Evolutionary conservation across 2,797 vertebrate genomes (phyloP).

Genomic region (Hypotaenidia philippensis): DNA sequence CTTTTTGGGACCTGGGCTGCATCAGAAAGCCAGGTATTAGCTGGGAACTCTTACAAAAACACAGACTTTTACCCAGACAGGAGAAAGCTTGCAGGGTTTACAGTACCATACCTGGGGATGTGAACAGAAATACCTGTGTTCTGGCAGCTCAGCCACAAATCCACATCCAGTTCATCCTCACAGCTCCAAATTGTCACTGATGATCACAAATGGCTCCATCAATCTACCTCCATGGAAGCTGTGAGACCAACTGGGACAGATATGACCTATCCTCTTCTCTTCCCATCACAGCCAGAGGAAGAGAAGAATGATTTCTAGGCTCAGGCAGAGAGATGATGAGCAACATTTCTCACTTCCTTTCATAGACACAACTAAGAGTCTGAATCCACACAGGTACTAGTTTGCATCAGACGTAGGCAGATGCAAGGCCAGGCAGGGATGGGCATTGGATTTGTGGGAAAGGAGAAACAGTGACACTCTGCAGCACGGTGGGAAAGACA

Average conservation of each 20-base stretch:
- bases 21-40: background rate
- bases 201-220: conserved; percentile 9
- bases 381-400: background rate
- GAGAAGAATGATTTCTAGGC: background rate
- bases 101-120: background rate
- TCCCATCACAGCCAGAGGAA: background rate
- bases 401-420: background rate
- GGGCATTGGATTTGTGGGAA: background rate
- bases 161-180: background rate
- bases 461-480: background rate
- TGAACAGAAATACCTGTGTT: background rate
- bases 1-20: background rate
- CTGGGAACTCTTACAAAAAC: background rate
- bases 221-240: background rate
- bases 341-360: background rate
- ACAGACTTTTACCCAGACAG: background rate
- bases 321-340: background rate
- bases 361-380: background rate
- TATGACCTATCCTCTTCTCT: background rate
- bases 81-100: background rate
- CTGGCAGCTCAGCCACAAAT: conserved; percentile 17
- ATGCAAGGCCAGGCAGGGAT: background rate
- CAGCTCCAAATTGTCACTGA: conserved; percentile 8
- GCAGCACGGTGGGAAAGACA: background rate
- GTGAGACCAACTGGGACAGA: background rate